Evolutionary conservation across 2,888 invertebrate species (phyloP), one percentile per base, ranked within the genome.

Genomic region (Cordilura impudica): DNA sequence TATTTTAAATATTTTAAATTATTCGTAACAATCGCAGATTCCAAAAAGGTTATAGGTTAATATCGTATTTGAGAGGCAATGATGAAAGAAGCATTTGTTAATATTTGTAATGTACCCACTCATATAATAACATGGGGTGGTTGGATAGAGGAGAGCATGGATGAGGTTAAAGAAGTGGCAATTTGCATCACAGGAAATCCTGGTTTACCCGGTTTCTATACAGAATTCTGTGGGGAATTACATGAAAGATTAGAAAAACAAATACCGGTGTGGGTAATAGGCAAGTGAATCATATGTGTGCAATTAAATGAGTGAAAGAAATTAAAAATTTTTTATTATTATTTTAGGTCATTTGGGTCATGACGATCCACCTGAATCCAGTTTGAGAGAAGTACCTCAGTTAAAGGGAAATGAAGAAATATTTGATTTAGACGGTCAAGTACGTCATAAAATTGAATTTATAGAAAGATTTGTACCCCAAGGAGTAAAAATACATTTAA

Each of bases 171-270:
- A 80, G 92, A 94, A 87, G 87, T 97, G 8, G 92, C 96, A 49
- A 84, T 97, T 51, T 92, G 94, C 81, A 93, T 97, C 81, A 93
- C 96, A 23, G 97, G 98, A 29, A 98, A 98, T 91, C 98, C 98
- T 7, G 98, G 98, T 2, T 87, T 97, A 21, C 92, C 95, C 0
- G 93, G 93, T 74, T 97, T 95, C 89, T 98, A 98, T 85, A 92
- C 92, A 35, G 92, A 93, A 83, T 98, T 97, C 88, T 92, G 94
- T 81, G 90, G 92, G 49, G 90, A 91, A 29, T 84, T 98, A 5
- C 91, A 95, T 87, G 89, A 91, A 79, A 91, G 91, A 67, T 90
- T 94, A 31, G 91, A 84, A 18, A 73, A 82, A 21, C 84, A 87
- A 66, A 90, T 94, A 73, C 94, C 97, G 6, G 93, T 97, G 2